Conservation (phyloP, 2,888 invertebrate species). For the Lasiommata megera region DNA sequence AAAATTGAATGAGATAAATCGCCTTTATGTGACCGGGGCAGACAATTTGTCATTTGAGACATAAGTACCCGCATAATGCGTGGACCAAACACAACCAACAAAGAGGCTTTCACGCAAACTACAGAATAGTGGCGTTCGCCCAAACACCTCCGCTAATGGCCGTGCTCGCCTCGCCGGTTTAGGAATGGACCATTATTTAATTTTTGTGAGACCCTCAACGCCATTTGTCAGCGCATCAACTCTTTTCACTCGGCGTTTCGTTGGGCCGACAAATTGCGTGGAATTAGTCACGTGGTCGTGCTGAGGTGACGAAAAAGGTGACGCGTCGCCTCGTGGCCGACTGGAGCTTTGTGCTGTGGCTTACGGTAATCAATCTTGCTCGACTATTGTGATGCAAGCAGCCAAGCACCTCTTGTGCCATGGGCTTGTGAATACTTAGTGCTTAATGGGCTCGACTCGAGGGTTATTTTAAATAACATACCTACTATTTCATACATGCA, state of each 20-base stretch:
- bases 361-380: constrained; percentile 69
- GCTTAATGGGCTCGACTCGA: constrained; percentile 29
- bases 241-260: constrained; percentile 73
- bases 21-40: constrained; percentile 58
- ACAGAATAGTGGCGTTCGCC: constrained; percentile 78
- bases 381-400: constrained; percentile 55
- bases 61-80: constrained; percentile 75
- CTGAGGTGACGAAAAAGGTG: constrained; percentile 80
- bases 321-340: constrained; percentile 58
- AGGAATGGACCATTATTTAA: constrained; percentile 78
- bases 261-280: constrained; percentile 75
- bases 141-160: constrained; percentile 79
- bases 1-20: constrained; percentile 61
- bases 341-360: constrained; percentile 55
- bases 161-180: constrained; percentile 68
- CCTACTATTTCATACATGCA: too few species aligned
- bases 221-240: constrained; percentile 78
- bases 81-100: constrained; percentile 76
- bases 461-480: constrained; percentile 20
- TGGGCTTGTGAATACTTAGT: constrained; percentile 39
- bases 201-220: constrained; percentile 77
- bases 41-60: constrained; percentile 73
- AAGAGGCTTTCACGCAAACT: constrained; percentile 74
- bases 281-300: constrained; percentile 77
- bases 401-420: constrained; percentile 51